Conservation (phyloP, 2,113 vertebrate species). For the Recurvirostra avosetta region DNA sequence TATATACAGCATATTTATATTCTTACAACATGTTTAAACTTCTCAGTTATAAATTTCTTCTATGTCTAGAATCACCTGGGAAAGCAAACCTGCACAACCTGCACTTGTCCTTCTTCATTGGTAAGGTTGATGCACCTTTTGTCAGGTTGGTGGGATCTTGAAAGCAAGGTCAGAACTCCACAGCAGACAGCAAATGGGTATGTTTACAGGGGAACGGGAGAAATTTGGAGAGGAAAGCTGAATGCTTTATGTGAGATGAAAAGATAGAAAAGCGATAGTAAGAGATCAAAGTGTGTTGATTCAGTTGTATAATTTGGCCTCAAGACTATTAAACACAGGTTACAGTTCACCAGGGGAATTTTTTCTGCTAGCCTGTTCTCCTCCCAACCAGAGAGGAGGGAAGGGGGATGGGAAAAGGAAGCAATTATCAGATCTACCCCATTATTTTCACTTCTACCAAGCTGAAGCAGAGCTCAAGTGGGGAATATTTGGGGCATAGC, state of each 20-base stretch:
- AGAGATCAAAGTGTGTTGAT: conserved; percentile 26
- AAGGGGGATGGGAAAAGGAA: neutral
- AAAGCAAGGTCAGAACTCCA: neutral
- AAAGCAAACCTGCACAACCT: conserved; percentile 23
- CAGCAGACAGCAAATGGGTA: neutral
- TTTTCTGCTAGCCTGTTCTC: neutral
- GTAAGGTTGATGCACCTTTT: neutral
- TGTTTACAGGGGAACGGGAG: neutral
- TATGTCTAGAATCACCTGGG: neutral
- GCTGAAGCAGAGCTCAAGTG: neutral
- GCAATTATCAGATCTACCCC: neutral
- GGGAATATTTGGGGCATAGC: neutral
- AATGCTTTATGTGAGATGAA: neutral
- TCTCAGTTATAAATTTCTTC: conserved; percentile 13
- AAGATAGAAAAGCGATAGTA: neutral
- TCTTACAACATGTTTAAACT: conserved; percentile 8
- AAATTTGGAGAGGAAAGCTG: neutral
- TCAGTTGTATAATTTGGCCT: conserved; percentile 32
- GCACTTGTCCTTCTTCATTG: neutral
- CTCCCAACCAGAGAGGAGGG: neutral
- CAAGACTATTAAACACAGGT: neutral
- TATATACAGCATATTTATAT: neutral
- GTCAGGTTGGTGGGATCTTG: neutral
- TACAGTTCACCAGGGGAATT: neutral
- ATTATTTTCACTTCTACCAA: neutral